Evolutionary conservation across 2,797 vertebrate genomes (phyloP).

Genomic region (Enteromius radiatus): DNA sequence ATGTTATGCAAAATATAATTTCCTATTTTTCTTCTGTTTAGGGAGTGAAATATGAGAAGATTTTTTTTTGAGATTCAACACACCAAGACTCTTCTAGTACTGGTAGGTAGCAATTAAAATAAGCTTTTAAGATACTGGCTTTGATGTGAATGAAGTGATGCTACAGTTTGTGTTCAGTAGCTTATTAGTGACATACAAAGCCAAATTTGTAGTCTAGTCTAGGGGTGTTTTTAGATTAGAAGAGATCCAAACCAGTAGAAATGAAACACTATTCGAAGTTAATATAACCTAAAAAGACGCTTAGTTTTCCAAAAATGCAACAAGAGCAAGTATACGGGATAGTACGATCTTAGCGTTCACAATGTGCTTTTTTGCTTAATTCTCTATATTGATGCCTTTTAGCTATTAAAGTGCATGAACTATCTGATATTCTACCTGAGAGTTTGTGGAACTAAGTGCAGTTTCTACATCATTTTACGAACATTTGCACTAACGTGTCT

Average conservation of each 20-base stretch:
- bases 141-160: not conserved
- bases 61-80: constrained; percentile 9
- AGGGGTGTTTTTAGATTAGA: not conserved
- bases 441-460: constrained; percentile 71
- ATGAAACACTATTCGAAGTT: not conserved
- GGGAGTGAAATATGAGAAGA: not conserved
- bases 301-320: not conserved
- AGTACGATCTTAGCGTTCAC: constrained; percentile 48
- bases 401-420: constrained; percentile 78
- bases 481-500: constrained; percentile 26
- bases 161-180: not conserved
- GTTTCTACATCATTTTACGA: constrained; percentile 58
- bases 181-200: not conserved
- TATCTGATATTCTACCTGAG: constrained; percentile 77
- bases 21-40: not conserved
- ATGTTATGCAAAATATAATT: not conserved
- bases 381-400: constrained; percentile 46
- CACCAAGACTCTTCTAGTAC: not conserved
- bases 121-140: not conserved
- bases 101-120: not conserved
- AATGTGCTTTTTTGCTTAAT: constrained; percentile 51
- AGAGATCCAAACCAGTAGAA: not conserved
- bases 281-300: not conserved
- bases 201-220: not conserved
- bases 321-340: constrained; percentile 10